A percentile compares a stretch with the other conserved stretches of the same genome.
These are phyloP conservation scores for Hypotaenidia okinawae DNA, from an alignment of 2,797 vertebrate species.

Conservation along the genomic window DNA sequence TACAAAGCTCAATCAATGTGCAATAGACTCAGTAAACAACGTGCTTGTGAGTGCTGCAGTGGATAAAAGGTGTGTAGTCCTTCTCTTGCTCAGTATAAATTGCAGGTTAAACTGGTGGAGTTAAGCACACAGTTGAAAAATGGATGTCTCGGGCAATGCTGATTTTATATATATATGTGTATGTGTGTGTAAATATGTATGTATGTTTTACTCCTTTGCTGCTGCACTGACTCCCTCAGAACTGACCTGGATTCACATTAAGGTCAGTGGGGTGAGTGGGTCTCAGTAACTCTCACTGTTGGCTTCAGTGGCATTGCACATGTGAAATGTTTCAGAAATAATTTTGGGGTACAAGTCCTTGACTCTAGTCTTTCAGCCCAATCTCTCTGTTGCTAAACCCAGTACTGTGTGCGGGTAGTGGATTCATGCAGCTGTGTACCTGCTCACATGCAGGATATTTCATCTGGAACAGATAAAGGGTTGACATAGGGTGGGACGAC, in stretches of 20 bases:
- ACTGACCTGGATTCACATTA: background rate
- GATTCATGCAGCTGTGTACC: background rate
- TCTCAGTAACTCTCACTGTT: background rate
- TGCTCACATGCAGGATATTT: background rate
- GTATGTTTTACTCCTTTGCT: background rate
- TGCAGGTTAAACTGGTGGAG: background rate
- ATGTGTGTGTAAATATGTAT: background rate
- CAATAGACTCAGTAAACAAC: background rate
- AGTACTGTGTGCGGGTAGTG: too few species aligned
- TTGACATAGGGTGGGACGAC: background rate
- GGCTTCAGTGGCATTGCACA: background rate
- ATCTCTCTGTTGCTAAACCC: background rate
- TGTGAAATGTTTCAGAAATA: background rate
- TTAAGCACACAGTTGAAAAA: background rate
- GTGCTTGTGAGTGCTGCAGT: background rate
- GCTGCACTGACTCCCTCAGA: background rate
- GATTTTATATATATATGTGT: background rate
- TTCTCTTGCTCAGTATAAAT: background rate
- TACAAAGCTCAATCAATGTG: background rate
- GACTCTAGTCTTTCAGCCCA: background rate
- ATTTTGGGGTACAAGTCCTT: background rate
- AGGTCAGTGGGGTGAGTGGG: background rate
- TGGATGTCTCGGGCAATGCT: background rate
- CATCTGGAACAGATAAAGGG: background rate
- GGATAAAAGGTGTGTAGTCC: background rate